Percentiles rank a stretch among this genome's conserved stretches.
Evolutionary conservation across 2,888 invertebrate species (phyloP).

Genomic region (Mythimna albipuncta): DNA sequence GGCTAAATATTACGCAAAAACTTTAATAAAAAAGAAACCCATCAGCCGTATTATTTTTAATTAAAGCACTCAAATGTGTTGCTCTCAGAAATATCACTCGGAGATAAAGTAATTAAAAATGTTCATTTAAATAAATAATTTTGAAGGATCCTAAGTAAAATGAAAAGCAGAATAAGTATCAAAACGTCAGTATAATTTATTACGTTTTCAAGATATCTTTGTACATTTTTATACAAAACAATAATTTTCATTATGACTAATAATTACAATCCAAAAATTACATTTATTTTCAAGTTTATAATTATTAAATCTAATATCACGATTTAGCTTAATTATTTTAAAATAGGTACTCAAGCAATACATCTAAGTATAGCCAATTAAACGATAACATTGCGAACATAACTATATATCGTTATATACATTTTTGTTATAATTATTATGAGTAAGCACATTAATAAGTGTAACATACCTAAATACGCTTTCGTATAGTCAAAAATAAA

Average conservation of each 20-base stretch:
- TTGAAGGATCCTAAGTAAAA: slow-evolving; percentile 64
- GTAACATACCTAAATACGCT: slow-evolving; percentile 62
- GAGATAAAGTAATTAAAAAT: slow-evolving; percentile 50
- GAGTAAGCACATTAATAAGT: slow-evolving; percentile 71
- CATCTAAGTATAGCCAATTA: slow-evolving; percentile 78
- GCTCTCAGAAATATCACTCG: slow-evolving; percentile 29
- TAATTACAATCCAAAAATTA: slow-evolving; percentile 91
- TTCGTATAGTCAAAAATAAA: slow-evolving; percentile 54
- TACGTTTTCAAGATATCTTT: slow-evolving; percentile 89
- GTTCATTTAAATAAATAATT: slow-evolving; percentile 54
- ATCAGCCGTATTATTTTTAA: slow-evolving; percentile 14
- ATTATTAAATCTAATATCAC: slow-evolving; percentile 90
- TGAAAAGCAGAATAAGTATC: slow-evolving; percentile 86
- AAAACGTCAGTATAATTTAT: slow-evolving; percentile 91
- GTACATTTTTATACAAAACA: slow-evolving; percentile 90
- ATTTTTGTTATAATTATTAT: slow-evolving; percentile 64
- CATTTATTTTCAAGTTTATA: slow-evolving; percentile 89
- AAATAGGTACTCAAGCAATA: slow-evolving; percentile 87
- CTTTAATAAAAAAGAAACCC: slow-evolving; percentile 11
- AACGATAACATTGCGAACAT: slow-evolving; percentile 85
- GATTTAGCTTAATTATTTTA: slow-evolving; percentile 89
- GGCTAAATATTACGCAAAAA: not conserved
- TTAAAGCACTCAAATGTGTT: slow-evolving; percentile 19
- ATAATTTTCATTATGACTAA: slow-evolving; percentile 88
- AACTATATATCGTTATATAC: slow-evolving; percentile 70